Evolutionary conservation across 1,140 invertebrate species (phyloP).

Genomic region (Zaprionus nigranus): DNA sequence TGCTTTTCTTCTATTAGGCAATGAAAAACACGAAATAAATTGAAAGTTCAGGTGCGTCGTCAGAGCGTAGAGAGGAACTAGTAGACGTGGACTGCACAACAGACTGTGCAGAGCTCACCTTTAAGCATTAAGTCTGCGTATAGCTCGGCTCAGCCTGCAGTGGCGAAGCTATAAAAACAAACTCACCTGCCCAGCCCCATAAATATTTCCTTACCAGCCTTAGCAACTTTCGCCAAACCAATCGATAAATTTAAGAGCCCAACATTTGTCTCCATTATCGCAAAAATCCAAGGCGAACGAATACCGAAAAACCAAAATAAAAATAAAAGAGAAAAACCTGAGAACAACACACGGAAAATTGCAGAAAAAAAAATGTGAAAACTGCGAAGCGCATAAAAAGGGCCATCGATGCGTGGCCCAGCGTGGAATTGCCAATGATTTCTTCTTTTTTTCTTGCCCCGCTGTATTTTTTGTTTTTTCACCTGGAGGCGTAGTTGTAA

Average conservation of each 20-base stretch:
- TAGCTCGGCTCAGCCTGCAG: neutral
- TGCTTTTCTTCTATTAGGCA: slow-evolving; percentile 64
- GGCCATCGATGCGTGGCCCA: slow-evolving; percentile 72
- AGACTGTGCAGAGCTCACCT: neutral
- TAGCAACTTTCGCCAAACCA: slow-evolving; percentile 39
- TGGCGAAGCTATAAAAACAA: slow-evolving; percentile 59
- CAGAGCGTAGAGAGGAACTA: neutral
- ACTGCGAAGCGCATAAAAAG: slow-evolving; percentile 75
- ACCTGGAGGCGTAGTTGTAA: slow-evolving; percentile 42
- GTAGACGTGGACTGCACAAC: neutral
- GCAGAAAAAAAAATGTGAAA: slow-evolving; percentile 54
- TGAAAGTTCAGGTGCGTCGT: slow-evolving; percentile 63
- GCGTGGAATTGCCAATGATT: slow-evolving; percentile 44
- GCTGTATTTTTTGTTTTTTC: slow-evolving; percentile 35
- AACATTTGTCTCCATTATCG: slow-evolving; percentile 82
- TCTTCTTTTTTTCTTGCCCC: neutral
- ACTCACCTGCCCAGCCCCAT: slow-evolving; percentile 56
- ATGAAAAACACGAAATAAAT: slow-evolving; percentile 68
- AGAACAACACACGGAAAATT: slow-evolving; percentile 36
- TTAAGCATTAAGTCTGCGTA: slow-evolving; percentile 1
- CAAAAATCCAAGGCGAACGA: slow-evolving; percentile 76
- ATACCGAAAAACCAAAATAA: slow-evolving; percentile 32
- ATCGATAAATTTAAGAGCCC: slow-evolving; percentile 82
- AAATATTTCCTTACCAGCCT: slow-evolving; percentile 61
- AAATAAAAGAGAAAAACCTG: neutral